Conservation (phyloP, 2,113 vertebrate genomes). For the Ardeotis arabs region DNA sequence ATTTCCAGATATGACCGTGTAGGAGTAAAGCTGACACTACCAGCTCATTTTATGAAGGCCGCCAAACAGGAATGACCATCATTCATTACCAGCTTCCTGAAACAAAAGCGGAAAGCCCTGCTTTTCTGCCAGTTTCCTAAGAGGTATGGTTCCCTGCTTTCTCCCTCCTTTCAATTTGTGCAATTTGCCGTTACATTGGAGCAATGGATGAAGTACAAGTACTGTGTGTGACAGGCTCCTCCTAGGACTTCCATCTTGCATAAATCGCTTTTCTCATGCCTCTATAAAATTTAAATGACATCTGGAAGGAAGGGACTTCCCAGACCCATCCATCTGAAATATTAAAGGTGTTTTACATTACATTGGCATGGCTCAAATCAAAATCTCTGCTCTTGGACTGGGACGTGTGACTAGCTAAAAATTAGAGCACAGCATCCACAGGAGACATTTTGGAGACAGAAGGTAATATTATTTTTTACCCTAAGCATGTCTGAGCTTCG, state of each 20-base stretch:
- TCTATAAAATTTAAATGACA: constrained; percentile 36
- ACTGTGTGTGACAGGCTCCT: constrained; percentile 11
- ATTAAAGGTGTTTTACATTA: constrained; percentile 14
- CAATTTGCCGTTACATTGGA: neutral
- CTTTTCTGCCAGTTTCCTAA: neutral
- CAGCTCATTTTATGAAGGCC: neutral
- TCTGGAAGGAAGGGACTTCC: constrained; percentile 23
- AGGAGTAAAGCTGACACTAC: neutral
- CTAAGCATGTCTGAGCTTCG: neutral
- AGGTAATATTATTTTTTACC: neutral
- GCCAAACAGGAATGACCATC: neutral
- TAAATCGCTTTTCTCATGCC: neutral
- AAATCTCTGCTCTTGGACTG: neutral
- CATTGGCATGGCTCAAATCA: neutral
- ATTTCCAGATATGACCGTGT: fast-evolving
- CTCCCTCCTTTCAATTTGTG: neutral
- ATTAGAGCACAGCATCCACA: neutral
- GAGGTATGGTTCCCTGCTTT: neutral
- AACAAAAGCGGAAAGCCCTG: neutral
- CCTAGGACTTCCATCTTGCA: neutral
- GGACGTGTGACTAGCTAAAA: neutral
- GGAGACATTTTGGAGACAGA: neutral
- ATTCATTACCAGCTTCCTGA: neutral
- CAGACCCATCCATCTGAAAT: constrained; percentile 11
- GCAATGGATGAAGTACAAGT: fast-evolving